Evolutionary conservation across 2,113 vertebrate genomes (phyloP), one percentile per base, ranked within the genome.

Genomic region (Chrysemys picta): DNA sequence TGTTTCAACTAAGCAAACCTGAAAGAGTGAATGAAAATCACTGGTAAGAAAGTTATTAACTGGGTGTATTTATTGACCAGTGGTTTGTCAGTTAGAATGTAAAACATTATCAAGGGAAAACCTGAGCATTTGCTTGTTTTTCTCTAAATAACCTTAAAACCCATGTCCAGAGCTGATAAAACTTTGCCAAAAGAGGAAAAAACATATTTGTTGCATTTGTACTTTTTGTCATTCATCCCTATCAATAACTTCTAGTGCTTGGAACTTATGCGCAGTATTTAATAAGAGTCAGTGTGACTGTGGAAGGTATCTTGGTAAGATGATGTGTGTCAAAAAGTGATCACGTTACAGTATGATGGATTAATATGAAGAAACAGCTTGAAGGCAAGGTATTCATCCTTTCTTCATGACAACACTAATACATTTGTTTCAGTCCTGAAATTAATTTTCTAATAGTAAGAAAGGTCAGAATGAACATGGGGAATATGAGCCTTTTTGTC

Each of bases 361-460:
- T 98, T 98, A 97, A 98, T 97, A 97, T 91, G 90, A 96, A 97
- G 96, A 97, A 98, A 97, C 93, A 96, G 96, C 98, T 99, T 98
- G 98, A 99, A 99, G 98, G 98, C 97, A 98, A 97, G 97, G 98
- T 98, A 99, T 99, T 98, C 94, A 99, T 99, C 98, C 98, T 96
- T 98, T 96, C 92, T 90, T 57, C 95, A 97, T 99, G 99, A 99
- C 99, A 99, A 98, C 97, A 98, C 97, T 99, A 99, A 99, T 99
- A 99, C 98, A 98, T 99, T 99, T 99, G 98, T 99, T 99, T 99
- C 98, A 98, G 98, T 98, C 98, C 95, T 98, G 99, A 99, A 99
- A 99, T 99, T 99, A 99, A 99, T 99, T 99, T 99, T 98, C 98
- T 99, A 99, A 99, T 99, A 99, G 99, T 98, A 99, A 99, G 99